phyloP scores from a whole-genome alignment of 2,113 vertebrate species.

The Cichladusa arquata region DNA sequence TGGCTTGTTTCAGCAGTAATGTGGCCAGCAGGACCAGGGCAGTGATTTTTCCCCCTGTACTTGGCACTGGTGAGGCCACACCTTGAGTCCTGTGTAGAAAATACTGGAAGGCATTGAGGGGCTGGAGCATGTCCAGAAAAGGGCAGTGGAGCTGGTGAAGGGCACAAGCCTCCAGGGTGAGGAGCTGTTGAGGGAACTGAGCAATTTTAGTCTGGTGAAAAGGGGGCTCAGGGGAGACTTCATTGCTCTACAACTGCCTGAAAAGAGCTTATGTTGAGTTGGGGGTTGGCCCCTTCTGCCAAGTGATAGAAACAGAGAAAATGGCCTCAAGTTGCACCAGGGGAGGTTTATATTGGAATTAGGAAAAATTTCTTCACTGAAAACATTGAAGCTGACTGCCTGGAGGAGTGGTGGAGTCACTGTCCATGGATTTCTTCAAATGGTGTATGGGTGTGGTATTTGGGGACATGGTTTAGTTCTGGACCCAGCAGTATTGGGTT shows the following conservation, averaged over 20 bases:
- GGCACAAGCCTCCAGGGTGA: background rate
- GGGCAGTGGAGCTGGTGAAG: background rate
- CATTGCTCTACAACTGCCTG: background rate
- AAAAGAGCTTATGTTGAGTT: background rate
- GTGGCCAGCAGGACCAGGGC: background rate
- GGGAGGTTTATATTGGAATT: background rate
- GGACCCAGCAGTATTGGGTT: background rate
- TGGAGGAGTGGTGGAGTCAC: background rate
- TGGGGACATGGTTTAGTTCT: background rate
- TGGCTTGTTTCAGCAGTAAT: background rate
- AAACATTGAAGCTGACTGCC: background rate
- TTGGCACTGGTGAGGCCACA: background rate
- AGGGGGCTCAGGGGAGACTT: background rate
- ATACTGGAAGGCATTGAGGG: background rate
- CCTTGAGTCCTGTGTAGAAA: background rate
- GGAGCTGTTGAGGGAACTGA: background rate
- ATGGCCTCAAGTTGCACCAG: background rate
- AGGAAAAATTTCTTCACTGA: background rate
- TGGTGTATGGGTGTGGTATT: accelerated
- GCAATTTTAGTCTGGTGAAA: background rate
- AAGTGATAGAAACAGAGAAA: background rate
- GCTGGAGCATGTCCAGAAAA: background rate
- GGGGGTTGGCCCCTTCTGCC: background rate
- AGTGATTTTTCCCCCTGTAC: background rate
- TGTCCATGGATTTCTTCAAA: accelerated